A percentile compares a stretch with the other conserved stretches of the same genome.
Evolutionary conservation across 2,113 vertebrate species (phyloP).

Genomic region (Noturus placidus): DNA sequence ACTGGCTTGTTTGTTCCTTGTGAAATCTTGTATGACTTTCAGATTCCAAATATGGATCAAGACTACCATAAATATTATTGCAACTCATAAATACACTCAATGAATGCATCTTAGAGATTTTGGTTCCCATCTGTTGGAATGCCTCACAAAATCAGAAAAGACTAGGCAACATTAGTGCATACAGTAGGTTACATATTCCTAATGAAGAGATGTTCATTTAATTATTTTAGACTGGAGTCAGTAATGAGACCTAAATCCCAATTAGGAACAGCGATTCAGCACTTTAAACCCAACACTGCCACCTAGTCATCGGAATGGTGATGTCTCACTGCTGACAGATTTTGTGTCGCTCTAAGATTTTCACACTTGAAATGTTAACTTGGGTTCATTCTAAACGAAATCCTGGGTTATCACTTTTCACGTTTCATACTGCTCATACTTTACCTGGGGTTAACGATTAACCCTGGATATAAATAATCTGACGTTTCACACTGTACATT

Average conservation of each 20-base stretch:
- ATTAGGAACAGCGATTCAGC: not conserved
- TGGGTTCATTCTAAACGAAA: no score
- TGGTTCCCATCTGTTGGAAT: not conserved
- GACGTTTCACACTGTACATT: no score
- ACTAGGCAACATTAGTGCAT: not conserved
- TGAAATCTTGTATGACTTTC: not conserved
- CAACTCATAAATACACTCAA: not conserved
- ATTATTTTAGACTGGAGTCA: not conserved
- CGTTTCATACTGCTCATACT: no score
- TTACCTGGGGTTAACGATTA: no score
- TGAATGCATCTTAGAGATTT: not conserved
- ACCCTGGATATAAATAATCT: no score
- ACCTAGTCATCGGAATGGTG: slow-evolving; percentile 41
- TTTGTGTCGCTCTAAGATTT: not conserved
- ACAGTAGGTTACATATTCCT: not conserved
- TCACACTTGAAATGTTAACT: no score
- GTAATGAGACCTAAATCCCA: not conserved
- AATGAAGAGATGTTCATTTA: not conserved
- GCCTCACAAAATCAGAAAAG: not conserved
- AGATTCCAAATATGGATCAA: not conserved
- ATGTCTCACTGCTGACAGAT: not conserved
- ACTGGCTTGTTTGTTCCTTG: not conserved
- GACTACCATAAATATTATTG: not conserved
- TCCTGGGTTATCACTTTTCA: no score
- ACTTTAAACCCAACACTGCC: slow-evolving; percentile 39